These are phyloP conservation scores for Pygocentrus nattereri DNA, from an alignment of 2,797 vertebrate genomes.

Conservation along the genomic window DNA sequence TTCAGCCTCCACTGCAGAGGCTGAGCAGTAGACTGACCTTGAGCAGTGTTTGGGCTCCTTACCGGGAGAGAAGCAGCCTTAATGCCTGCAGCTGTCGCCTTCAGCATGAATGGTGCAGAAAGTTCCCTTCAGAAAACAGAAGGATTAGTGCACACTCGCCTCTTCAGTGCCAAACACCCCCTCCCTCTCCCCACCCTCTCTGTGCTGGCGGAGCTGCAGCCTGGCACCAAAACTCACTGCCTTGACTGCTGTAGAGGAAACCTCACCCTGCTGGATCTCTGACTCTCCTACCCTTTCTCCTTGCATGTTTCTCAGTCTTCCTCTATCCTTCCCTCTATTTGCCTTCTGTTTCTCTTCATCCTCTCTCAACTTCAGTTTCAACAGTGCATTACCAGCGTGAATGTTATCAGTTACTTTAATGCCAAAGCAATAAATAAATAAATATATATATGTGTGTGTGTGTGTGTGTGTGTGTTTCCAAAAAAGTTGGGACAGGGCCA, in stretches of 20 bases:
- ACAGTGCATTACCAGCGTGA: neutral
- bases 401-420: too few relatives aligned
- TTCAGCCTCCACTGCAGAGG: neutral
- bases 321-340: too few relatives aligned
- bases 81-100: conserved; percentile 30
- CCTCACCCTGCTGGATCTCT: conserved; percentile 9
- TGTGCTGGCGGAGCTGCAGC: conserved; percentile 32
- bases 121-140: conserved; percentile 22
- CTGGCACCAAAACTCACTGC: conserved; percentile 39
- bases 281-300: conserved; percentile 10
- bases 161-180: conserved; percentile 1
- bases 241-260: conserved; percentile 48
- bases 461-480: too few relatives aligned
- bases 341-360: neutral
- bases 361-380: neutral
- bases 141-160: conserved; percentile 23
- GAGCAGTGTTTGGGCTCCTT: neutral
- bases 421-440: too few relatives aligned
- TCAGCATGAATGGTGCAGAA: conserved; percentile 5
- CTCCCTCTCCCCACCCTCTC: neutral
- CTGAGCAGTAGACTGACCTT: conserved; percentile 11
- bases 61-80: neutral
- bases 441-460: too few relatives aligned
- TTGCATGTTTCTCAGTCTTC: neutral
- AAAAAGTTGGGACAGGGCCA: too few relatives aligned